These are phyloP conservation scores for Hemicentrotus pulcherrimus DNA, from an alignment of 35 echinoderm and acorn worm genomes.

Conservation along the genomic window DNA sequence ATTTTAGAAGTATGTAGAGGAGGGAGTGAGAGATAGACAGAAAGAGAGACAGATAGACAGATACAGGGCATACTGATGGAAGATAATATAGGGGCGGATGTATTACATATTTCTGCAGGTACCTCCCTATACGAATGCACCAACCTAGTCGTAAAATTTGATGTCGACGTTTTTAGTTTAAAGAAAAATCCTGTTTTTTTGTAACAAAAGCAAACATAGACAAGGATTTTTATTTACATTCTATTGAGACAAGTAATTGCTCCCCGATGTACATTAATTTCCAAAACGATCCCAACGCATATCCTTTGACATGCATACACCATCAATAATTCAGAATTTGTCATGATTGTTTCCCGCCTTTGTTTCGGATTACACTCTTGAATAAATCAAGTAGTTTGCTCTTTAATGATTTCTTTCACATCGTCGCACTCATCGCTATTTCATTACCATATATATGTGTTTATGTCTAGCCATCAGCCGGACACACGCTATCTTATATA, in stretches of 20 bases:
- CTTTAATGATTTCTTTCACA: not conserved
- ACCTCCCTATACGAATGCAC: not conserved
- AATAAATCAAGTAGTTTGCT: not conserved
- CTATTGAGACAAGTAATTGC: not conserved
- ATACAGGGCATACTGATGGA: not conserved
- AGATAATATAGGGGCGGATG: too few relatives aligned
- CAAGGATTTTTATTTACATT: not conserved
- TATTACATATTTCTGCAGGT: not conserved
- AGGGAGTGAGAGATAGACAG: not conserved
- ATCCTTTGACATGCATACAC: not conserved
- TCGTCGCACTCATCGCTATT: not conserved
- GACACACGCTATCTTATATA: too few relatives aligned
- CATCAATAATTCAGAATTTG: not conserved
- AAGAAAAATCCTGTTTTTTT: not conserved
- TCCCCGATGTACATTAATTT: not conserved
- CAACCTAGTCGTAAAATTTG: too few relatives aligned
- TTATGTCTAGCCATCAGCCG: too few relatives aligned
- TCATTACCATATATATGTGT: not conserved
- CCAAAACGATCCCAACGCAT: not conserved
- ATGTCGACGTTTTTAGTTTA: not conserved
- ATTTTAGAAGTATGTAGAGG: not conserved
- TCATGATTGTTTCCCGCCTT: not conserved
- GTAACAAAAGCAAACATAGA: not conserved
- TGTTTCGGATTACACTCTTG: not conserved
- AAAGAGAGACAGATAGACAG: too few relatives aligned